Percentiles rank a stretch among this genome's conserved stretches.
Evolutionary conservation across 1,140 invertebrate species (phyloP).

Genomic region (Cheumatopsyche charites): DNA sequence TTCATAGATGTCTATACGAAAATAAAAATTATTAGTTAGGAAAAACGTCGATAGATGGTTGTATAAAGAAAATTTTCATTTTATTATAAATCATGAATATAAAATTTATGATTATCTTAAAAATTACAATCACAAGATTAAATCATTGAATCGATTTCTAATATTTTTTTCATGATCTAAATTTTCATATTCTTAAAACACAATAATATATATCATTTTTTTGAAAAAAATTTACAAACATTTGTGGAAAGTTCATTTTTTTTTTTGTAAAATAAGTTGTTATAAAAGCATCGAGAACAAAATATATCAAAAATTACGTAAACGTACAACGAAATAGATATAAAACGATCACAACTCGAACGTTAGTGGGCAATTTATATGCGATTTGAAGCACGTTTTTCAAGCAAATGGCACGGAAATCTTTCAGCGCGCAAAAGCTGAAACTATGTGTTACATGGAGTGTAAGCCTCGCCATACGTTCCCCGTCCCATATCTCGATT

Average conservation of each 20-base stretch:
- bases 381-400: no score
- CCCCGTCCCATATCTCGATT: not conserved
- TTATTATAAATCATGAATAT: no score
- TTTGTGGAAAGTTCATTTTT: no score
- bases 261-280: no score
- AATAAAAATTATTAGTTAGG: not conserved
- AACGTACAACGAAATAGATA: not conserved
- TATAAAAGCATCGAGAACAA: no score
- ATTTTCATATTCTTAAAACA: not conserved
- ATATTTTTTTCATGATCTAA: not conserved
- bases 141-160: not conserved
- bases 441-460: slow-evolving; percentile 8
- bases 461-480: slow-evolving; percentile 6
- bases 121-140: not conserved
- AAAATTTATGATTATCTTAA: no score
- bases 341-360: no score
- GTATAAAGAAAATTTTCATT: no score
- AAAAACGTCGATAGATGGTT: not conserved
- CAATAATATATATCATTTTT: not conserved
- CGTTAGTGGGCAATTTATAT: no score
- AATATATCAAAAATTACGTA: not conserved
- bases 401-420: no score
- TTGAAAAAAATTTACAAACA: no score
- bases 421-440: not conserved
- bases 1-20: not conserved